These are phyloP conservation scores for Labeo rohita DNA, from an alignment of 2,113 vertebrate genomes.

Conservation along the genomic window DNA sequence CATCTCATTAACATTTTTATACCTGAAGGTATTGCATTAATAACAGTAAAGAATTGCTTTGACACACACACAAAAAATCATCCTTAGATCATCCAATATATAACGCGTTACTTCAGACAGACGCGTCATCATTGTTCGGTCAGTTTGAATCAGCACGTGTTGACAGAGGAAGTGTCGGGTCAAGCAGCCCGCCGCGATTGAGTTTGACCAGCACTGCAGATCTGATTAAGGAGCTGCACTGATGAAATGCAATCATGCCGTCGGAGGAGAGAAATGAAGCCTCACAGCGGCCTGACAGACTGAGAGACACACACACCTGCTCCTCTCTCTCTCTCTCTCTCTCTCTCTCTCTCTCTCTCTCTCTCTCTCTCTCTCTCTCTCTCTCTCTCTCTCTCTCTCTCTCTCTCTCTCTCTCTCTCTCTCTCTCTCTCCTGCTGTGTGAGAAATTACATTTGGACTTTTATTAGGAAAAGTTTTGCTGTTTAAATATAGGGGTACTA, in stretches of 20 bases:
- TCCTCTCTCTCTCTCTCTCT: not conserved
- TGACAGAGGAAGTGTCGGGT: conserved; percentile 65
- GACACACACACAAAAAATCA: too few relatives aligned
- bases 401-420: conserved; percentile 19
- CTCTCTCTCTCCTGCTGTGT: conserved; percentile 12
- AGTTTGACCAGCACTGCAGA: conserved; percentile 70
- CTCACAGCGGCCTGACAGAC: conserved; percentile 33
- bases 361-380: conserved; percentile 12
- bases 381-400: not conserved
- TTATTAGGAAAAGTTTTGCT: not conserved
- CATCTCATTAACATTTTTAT: too few relatives aligned
- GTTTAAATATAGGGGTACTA: not conserved
- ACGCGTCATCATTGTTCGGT: not conserved
- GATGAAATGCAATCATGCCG: conserved; percentile 67
- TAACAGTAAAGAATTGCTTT: too few relatives aligned
- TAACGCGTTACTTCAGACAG: not conserved
- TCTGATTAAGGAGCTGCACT: conserved; percentile 72
- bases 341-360: conserved; percentile 19
- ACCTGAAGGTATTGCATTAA: too few relatives aligned
- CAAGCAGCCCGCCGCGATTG: conserved; percentile 62
- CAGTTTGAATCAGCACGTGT: conserved; percentile 6
- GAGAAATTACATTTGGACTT: not conserved
- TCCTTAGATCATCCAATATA: too few relatives aligned
- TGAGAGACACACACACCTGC: conserved; percentile 36
- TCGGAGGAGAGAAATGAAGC: conserved; percentile 56